phyloP scores from a whole-genome alignment of 2,888 invertebrate species.

The Aplocera efformata region DNA sequence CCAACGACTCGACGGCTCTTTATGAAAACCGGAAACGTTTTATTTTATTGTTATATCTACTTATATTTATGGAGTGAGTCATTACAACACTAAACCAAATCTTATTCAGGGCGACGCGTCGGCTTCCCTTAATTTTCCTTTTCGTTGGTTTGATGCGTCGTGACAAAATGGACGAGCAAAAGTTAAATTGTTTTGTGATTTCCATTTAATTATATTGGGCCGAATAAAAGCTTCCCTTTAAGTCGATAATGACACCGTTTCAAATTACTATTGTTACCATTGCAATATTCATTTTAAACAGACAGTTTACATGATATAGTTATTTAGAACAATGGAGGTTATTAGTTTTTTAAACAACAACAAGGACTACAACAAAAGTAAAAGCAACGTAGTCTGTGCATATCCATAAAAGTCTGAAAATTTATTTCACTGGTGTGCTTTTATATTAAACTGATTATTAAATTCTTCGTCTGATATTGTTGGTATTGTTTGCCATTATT shows the following conservation, averaged over 20 bases:
- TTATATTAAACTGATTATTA: too few species aligned
- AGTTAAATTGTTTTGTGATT: conserved; percentile 8
- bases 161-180: conserved; percentile 12
- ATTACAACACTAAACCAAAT: conserved; percentile 27
- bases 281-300: too few species aligned
- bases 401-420: too few species aligned
- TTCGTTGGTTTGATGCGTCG: conserved; percentile 16
- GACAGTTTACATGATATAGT: too few species aligned
- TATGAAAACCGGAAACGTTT: conserved; percentile 60
- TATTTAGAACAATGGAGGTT: too few species aligned
- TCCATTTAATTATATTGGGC: neutral
- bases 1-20: conserved; percentile 52
- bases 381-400: too few species aligned
- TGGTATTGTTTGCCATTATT: too few species aligned
- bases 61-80: conserved; percentile 40
- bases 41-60: conserved; percentile 63
- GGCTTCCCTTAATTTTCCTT: conserved; percentile 21
- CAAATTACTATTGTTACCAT: too few species aligned
- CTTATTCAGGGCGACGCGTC: conserved; percentile 13
- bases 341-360: too few species aligned
- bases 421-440: too few species aligned
- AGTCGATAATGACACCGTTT: too few species aligned
- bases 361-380: too few species aligned
- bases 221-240: neutral
- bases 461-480: neutral